phyloP scores from a whole-genome alignment of 2,797 vertebrate species.

The Tapera naevia region DNA sequence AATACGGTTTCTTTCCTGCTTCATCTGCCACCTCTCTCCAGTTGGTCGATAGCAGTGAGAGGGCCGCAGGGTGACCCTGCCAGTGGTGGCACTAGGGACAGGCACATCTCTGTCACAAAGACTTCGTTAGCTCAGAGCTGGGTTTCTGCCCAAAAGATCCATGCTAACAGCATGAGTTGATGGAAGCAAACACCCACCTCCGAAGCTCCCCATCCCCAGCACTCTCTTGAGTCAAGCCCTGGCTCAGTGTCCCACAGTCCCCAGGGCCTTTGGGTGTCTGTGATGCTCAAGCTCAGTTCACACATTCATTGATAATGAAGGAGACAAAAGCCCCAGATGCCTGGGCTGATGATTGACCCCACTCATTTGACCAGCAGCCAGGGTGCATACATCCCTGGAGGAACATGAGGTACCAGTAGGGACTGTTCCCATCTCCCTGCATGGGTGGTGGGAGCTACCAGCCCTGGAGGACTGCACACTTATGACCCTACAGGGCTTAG shows the following conservation, averaged over 20 bases:
- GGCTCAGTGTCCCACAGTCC: fast-evolving
- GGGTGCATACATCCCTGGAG: background rate
- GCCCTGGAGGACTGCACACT: background rate
- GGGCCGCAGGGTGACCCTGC: background rate
- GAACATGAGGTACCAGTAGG: background rate
- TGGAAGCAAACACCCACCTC: background rate
- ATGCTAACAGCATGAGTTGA: background rate
- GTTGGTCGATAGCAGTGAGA: fast-evolving
- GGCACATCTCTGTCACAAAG: background rate
- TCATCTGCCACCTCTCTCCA: background rate
- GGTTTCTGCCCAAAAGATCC: background rate
- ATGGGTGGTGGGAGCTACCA: background rate
- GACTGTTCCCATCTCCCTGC: background rate
- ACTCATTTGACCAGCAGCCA: fast-evolving
- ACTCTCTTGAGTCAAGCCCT: background rate
- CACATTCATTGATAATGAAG: background rate
- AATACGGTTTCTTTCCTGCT: background rate
- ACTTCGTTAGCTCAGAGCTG: background rate
- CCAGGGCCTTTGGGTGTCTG: background rate
- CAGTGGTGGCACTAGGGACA: background rate
- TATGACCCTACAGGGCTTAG: background rate
- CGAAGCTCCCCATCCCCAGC: fast-evolving
- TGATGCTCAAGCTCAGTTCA: background rate
- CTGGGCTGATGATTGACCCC: background rate
- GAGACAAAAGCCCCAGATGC: background rate